phyloP scores from a whole-genome alignment of 2,113 vertebrate species.

The Glaucidium brasilianum region DNA sequence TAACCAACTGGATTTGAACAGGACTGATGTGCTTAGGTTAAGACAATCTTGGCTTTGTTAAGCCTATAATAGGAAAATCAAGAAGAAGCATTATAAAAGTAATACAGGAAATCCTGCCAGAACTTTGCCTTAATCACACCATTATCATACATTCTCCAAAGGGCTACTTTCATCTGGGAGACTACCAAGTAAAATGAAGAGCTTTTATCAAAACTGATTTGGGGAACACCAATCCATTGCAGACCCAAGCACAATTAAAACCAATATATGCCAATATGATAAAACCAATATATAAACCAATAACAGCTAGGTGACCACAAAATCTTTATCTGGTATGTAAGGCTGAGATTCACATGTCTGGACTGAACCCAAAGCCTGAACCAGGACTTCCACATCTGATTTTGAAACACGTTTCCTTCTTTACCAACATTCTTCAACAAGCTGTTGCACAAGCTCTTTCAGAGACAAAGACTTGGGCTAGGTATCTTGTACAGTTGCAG shows the following conservation, averaged over 20 bases:
- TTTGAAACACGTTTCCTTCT: background rate
- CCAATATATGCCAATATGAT: background rate
- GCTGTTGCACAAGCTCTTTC: background rate
- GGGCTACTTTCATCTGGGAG: background rate
- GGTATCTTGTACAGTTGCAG: background rate
- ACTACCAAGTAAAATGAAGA: background rate
- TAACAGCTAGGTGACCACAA: background rate
- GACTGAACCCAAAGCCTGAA: background rate
- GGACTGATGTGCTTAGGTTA: background rate
- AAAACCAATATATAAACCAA: background rate
- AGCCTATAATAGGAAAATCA: background rate
- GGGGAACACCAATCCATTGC: background rate
- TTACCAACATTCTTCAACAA: background rate
- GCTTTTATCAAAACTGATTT: background rate
- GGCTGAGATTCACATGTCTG: background rate
- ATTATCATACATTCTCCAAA: background rate
- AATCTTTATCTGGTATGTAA: background rate
- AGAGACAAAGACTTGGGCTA: background rate
- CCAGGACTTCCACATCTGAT: background rate
- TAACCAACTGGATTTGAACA: conserved; percentile 9
- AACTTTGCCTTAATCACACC: background rate
- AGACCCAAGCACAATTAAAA: background rate
- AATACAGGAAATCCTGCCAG: conserved; percentile 19
- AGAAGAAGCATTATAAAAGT: background rate
- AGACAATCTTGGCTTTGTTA: conserved; percentile 19